Percentiles rank a stretch among this genome's conserved stretches.
phyloP scores from a whole-genome alignment of 2,113 vertebrate genomes.

The Cyprinus carpio region DNA sequence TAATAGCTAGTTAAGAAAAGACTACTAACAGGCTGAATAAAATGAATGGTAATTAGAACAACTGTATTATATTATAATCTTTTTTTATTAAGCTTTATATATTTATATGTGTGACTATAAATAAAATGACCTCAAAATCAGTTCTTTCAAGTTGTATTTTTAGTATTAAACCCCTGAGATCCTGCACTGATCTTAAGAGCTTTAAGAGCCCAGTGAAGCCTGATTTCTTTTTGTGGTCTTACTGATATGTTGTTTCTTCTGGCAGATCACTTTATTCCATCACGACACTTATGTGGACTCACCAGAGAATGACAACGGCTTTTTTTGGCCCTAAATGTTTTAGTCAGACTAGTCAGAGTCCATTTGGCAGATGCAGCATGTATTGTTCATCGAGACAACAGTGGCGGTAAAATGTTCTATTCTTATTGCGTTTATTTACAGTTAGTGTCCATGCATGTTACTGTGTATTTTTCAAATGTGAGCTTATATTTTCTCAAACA shows the following conservation, averaged over 20 bases:
- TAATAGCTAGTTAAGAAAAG: background rate
- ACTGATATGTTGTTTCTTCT: background rate
- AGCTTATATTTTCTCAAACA: too few relatives aligned
- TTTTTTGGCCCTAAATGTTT: constrained; percentile 29
- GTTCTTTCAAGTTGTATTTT: background rate
- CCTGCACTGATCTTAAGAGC: background rate
- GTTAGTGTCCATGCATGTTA: too few relatives aligned
- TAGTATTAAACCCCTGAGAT: background rate
- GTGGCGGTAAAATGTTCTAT: background rate
- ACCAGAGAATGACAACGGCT: constrained; percentile 18
- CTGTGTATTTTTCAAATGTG: too few relatives aligned
- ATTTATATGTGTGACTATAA: background rate
- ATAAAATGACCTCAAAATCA: constrained; percentile 10
- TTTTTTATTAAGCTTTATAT: background rate
- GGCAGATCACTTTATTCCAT: background rate
- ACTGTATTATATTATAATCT: background rate
- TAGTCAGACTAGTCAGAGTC: constrained; percentile 39
- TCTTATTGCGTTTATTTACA: too few relatives aligned
- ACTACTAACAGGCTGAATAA: background rate
- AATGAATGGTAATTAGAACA: background rate
- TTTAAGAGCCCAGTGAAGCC: constrained; percentile 20
- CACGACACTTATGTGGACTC: background rate
- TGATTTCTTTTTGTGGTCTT: constrained; percentile 16
- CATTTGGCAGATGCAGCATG: constrained; percentile 22
- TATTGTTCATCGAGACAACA: constrained; percentile 22